Conservation (phyloP, 2,113 vertebrate species). For the Tenrec ecaudatus region DNA sequence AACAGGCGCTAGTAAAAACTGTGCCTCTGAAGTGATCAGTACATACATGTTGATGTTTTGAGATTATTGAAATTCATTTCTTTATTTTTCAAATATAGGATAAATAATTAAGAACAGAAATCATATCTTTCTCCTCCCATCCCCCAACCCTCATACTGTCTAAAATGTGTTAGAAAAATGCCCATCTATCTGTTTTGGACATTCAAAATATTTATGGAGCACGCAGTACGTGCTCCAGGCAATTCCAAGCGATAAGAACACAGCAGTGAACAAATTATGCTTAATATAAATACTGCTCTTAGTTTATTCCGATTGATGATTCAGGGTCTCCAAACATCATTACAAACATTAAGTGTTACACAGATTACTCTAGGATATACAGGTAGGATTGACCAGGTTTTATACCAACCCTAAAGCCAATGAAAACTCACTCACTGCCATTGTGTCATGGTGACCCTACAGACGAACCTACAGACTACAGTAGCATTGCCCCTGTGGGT, state of each 20-base stretch:
- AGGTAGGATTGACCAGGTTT: neutral
- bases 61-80: too few species aligned
- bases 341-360: conserved; percentile 32
- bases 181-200: too few species aligned
- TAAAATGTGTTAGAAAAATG: too few species aligned
- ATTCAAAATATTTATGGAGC: conserved; percentile 54
- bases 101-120: too few species aligned
- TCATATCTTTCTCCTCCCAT: neutral
- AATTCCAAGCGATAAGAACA: neutral
- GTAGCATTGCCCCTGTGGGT: too few species aligned
- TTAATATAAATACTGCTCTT: neutral
- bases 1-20: too few species aligned
- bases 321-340: neutral
- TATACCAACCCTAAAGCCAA: neutral
- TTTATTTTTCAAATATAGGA: too few species aligned
- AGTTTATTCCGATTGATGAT: conserved; percentile 22
- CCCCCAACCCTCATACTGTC: neutral
- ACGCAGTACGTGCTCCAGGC: neutral
- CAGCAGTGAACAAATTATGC: conserved; percentile 25
- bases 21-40: too few species aligned
- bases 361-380: neutral
- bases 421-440: too few species aligned
- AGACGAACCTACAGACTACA: too few species aligned
- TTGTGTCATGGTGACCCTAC: too few species aligned
- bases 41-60: too few species aligned